Base-by-base conservation (phyloP, 1,140 invertebrate species). In the Caenorhabditis tropicalis region DNA sequence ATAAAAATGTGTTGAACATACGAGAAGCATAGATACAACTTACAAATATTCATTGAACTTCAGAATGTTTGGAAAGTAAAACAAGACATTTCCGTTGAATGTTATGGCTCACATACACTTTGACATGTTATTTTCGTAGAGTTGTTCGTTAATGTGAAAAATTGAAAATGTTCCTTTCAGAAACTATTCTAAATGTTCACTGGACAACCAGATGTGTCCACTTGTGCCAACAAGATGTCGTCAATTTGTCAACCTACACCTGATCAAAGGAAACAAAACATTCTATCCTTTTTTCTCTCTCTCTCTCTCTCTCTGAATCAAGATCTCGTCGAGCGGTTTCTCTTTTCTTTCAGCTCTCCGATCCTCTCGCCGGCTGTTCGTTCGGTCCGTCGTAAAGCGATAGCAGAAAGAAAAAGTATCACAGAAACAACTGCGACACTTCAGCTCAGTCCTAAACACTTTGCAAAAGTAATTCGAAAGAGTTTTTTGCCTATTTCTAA, bases 341-440 rank as follows among this genome's bases (percentile, higher is more conserved):
- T 65, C 31, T 65, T 58, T 27, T 33, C 58, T 65, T 31, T 33
- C 21, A 39, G 31, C n/a, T 33, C 58, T 65, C 33, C 24, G 15
- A 19, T 51, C 48, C 10, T 16, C 7, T 51, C 7, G 9, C 58
- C 36, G 65, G 65, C 65, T 74, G 65, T 74, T 74, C 53, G 53
- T 58, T 58, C 36, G 29, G 9, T 65, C 58, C 33, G 65, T 43
- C 36, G 65, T 43, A 43, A 74, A 74, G 36, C 36, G 36, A 74
- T 46, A 43, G 65, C 65, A 74, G 43, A 74, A 74, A 74, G 58
- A 65, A 65, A 43, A 10, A 74, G 65, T 74, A 74, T 74, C 33
- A 74, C 65, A 74, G 65, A 74, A 74, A 43, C 65, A 74, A 74
- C 65, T 74, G 65, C 65, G 65, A 74, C 65, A 43, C 15, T 36